Evolutionary conservation across 2,888 invertebrate genomes (phyloP).

Genomic region (Phasia obesa): DNA sequence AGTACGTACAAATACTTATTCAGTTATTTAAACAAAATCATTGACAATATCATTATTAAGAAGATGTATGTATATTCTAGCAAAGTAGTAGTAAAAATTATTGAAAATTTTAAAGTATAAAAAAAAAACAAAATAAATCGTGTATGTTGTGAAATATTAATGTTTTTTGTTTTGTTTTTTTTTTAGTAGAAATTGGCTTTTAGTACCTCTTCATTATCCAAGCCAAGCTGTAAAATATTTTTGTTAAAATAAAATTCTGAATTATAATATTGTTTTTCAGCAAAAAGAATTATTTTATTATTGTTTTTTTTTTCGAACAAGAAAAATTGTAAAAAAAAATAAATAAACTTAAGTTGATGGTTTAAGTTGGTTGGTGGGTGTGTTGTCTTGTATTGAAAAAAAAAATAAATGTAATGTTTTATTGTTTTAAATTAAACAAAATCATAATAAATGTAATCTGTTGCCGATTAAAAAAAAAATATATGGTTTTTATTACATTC

Average conservation of each 20-base stretch:
- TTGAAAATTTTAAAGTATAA: conserved; percentile 63
- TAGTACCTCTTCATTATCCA: conserved; percentile 95
- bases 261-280: conserved; percentile 56
- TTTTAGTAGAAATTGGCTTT: conserved; percentile 74
- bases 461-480: conserved; percentile 27
- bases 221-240: conserved; percentile 91
- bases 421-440: conserved; percentile 20
- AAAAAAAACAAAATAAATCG: conserved; percentile 65
- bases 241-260: conserved; percentile 68
- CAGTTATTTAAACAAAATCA: conserved; percentile 36
- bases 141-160: conserved; percentile 69
- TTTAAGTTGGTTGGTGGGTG: not conserved
- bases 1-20: conserved; percentile 26
- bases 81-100: conserved; percentile 69
- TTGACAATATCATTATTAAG: conserved; percentile 16
- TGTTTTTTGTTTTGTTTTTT: conserved; percentile 59
- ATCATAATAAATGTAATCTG: conserved; percentile 29
- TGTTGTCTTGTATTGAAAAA: conserved; percentile 39
- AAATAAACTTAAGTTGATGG: conserved; percentile 48
- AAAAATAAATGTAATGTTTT: conserved; percentile 49
- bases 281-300: conserved; percentile 22
- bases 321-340: conserved; percentile 37
- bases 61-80: conserved; percentile 56
- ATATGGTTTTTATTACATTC: not conserved
- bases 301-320: conserved; percentile 39